Percentiles rank a stretch among this genome's conserved stretches.
phyloP scores from a whole-genome alignment of 2,113 vertebrate genomes.

The Xenotilapia caudafasciata region DNA sequence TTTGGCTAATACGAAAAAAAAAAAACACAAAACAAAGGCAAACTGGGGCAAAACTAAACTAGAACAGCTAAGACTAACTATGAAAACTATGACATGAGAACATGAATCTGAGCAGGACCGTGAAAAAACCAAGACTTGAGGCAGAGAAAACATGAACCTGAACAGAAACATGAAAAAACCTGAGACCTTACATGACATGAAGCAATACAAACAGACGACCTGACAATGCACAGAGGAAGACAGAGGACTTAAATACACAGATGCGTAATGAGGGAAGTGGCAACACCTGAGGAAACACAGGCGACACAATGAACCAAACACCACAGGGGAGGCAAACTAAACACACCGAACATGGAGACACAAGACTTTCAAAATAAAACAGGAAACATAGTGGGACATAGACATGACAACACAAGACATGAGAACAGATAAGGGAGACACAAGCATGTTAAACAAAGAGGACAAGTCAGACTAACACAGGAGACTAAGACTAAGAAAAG shows the following conservation, averaged over 20 bases:
- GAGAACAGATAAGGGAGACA: neutral
- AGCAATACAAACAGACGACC: accelerated
- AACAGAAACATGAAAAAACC: neutral
- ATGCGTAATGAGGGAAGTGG: neutral
- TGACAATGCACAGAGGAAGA: neutral
- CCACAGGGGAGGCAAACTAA: neutral
- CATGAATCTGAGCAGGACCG: neutral
- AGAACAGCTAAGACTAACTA: neutral
- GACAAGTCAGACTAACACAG: neutral
- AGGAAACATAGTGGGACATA: neutral
- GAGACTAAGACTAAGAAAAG: neutral
- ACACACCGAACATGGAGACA: neutral
- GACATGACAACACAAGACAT: neutral
- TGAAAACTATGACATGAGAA: neutral
- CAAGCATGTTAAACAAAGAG: neutral
- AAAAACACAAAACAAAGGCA: neutral
- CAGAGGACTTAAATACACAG: neutral
- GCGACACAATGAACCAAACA: neutral
- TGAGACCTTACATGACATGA: neutral
- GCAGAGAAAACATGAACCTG: neutral
- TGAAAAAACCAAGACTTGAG: neutral
- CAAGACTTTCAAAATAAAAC: neutral
- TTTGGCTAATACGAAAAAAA: accelerated
- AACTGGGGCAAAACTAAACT: neutral
- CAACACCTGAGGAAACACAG: neutral